Evolutionary conservation across 2,113 vertebrate species (phyloP).

Genomic region (Pseudolaguvia tuberculata): DNA sequence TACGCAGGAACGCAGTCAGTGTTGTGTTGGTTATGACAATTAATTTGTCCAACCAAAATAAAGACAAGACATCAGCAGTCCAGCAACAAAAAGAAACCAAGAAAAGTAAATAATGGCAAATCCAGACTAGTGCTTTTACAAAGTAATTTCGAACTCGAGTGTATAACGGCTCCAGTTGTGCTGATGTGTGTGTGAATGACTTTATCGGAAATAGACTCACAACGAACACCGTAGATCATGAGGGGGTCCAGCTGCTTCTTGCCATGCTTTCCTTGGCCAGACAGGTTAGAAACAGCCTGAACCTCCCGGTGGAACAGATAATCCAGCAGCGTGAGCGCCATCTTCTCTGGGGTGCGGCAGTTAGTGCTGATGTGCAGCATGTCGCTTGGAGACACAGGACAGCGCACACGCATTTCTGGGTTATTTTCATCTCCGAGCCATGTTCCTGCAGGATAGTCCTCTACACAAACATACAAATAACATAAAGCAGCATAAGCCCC

Average conservation of each 20-base stretch:
- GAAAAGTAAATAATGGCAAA: too few species aligned
- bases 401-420: constrained; percentile 89
- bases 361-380: constrained; percentile 96
- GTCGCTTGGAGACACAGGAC: constrained; percentile 86
- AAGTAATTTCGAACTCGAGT: too few species aligned
- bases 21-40: not conserved
- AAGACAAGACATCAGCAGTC: not conserved
- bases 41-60: not conserved
- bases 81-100: not conserved
- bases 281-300: constrained; percentile 96
- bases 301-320: constrained; percentile 96
- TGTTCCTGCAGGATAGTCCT: constrained; percentile 90
- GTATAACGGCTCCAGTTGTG: not conserved
- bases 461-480: constrained; percentile 58
- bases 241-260: constrained; percentile 97
- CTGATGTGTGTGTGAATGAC: not conserved
- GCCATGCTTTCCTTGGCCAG: constrained; percentile 93
- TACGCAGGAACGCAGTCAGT: not conserved
- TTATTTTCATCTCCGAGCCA: constrained; percentile 97
- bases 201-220: constrained; percentile 68
- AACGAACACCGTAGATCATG: constrained; percentile 97
- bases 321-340: constrained; percentile 91
- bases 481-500: not conserved
- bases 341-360: constrained; percentile 95
- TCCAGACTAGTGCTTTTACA: too few species aligned